Conservation (phyloP, 2,888 invertebrate genomes). For the Pollenia angustigena region DNA sequence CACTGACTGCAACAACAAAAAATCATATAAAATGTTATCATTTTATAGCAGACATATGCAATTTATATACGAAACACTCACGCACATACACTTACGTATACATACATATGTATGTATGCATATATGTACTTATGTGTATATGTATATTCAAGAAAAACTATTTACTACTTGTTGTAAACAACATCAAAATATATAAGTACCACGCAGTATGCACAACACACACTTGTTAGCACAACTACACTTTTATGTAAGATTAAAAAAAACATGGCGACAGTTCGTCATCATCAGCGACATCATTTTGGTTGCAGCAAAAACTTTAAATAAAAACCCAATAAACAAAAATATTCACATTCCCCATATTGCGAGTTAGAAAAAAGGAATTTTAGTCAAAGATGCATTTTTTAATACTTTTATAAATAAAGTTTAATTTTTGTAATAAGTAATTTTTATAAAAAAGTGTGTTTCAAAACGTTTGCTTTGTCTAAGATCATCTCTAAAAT, state of each 20-base stretch:
- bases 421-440: neutral
- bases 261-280: constrained; percentile 59
- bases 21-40: constrained; percentile 52
- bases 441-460: neutral
- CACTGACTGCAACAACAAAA: neutral
- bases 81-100: neutral
- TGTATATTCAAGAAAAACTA: neutral
- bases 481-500: too few species aligned
- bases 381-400: too few species aligned
- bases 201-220: neutral
- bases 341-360: neutral
- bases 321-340: neutral
- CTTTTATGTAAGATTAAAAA: neutral
- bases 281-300: constrained; percentile 49
- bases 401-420: too few species aligned
- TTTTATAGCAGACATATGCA: constrained; percentile 61
- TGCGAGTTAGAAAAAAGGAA: too few species aligned
- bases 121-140: too few species aligned
- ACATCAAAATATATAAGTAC: neutral
- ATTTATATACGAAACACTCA: constrained; percentile 18
- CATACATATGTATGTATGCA: too few species aligned
- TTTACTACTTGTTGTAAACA: constrained; percentile 54
- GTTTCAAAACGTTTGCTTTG: too few species aligned
- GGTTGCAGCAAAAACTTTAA: constrained; percentile 13
- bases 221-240: neutral